Conservation (phyloP, 2,797 vertebrate genomes). For the Dermochelys coriacea region DNA sequence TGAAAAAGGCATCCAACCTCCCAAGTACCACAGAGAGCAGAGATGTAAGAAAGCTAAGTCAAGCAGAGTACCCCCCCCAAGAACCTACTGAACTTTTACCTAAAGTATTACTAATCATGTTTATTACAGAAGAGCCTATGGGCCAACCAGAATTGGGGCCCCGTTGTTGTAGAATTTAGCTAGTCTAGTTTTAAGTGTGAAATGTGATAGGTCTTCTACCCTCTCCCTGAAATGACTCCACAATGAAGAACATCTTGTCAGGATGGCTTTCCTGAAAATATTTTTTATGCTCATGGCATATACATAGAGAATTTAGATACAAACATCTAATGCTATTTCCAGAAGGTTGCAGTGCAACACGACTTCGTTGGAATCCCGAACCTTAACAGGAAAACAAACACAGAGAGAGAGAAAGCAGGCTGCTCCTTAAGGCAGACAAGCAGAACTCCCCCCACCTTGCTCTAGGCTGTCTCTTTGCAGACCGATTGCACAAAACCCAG, state of each 20-base stretch:
- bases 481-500: not conserved
- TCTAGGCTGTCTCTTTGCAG: not conserved
- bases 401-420: not conserved
- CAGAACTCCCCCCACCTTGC: not conserved
- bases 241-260: not conserved
- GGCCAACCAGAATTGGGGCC: not conserved
- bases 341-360: not conserved
- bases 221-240: not conserved
- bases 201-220: not conserved
- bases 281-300: not conserved
- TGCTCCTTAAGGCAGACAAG: not conserved
- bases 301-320: not conserved
- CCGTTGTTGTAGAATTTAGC: not conserved
- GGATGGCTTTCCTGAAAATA: not conserved
- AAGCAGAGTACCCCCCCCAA: not conserved
- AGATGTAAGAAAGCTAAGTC: not conserved
- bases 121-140: not conserved
- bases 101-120: not conserved
- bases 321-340: not conserved
- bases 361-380: not conserved
- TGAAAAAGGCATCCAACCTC: not conserved
- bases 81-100: not conserved
- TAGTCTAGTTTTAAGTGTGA: not conserved
- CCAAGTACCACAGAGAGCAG: not conserved
- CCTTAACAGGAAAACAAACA: not conserved